Evolutionary conservation across 2,888 invertebrate species (phyloP), one percentile per base, ranked within the genome.

Genomic region (Drosophila formosana): DNA sequence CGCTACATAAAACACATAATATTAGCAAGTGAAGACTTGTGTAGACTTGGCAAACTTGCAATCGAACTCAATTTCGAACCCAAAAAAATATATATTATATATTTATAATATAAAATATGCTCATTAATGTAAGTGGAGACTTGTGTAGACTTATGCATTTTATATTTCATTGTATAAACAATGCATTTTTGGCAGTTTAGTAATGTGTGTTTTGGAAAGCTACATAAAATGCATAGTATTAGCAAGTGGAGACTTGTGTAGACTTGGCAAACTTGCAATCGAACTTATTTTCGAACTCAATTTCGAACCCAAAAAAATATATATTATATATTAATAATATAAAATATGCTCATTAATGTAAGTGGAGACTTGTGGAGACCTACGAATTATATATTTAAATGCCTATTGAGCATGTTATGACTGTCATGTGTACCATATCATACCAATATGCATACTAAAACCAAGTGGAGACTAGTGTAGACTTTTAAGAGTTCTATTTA

Each of bases 61-160:
- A 18, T 18, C 18, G 18, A 18, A 18, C 18, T 18, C 18, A 18
- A 18, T 18, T 18, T 18, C 18, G 18, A 18, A 18, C 18, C 1
- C 18, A 1, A 18, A 18, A 18, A 18, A 1, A 1, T 18, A 18
- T 18, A 18, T 18, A 1, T 18, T 18, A 37, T 0, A n/a, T 37
- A 11, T n/a, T 28, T 6, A 18, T 18, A 18, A 18, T 18, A 18
- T 18, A 1, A 1, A 18, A 18, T 41, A 4, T 13, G 28, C 28
- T 5, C 18, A 18, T 18, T 18, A n/a, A 30, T 0, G 5, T 8
- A n/a, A 26, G 26, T 46, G 26, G 26, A 46, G 46, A 26, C 32
- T 30, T 47, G 50, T 70, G 51, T 26, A 69, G 64, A 70, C 46
- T 61, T 52, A 47, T 61, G 66, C 4, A 28, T 5, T 28, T 18